A percentile compares a stretch with the other conserved stretches of the same genome.
Conservation (phyloP, 2,113 vertebrate species). For the Junco hyemalis region DNA sequence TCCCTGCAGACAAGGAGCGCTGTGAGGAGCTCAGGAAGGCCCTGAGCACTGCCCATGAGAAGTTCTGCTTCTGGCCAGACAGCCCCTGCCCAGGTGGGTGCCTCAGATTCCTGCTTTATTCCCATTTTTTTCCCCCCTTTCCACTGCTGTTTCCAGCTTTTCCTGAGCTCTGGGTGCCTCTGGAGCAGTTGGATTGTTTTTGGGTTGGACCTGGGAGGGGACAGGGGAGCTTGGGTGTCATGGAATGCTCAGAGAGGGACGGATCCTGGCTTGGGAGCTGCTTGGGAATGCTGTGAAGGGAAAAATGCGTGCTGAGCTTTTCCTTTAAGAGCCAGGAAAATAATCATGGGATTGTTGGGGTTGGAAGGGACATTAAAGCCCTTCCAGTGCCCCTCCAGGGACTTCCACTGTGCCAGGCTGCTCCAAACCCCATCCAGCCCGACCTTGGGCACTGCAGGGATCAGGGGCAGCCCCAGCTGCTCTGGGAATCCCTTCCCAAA, state of each 20-base stretch:
- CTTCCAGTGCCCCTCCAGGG: neutral
- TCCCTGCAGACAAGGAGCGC: slow-evolving; percentile 83
- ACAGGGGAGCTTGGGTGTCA: neutral
- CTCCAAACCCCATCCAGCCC: too few relatives aligned
- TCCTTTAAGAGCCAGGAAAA: neutral
- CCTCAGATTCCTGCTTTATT: neutral
- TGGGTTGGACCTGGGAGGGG: neutral
- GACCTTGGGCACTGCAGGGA: neutral
- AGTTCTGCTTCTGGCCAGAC: slow-evolving; percentile 97
- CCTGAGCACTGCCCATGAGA: slow-evolving; percentile 87
- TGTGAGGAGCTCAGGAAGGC: slow-evolving; percentile 83
- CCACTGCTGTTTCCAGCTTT: neutral
- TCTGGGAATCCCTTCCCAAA: neutral
- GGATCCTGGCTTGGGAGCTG: neutral
- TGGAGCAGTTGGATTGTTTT: neutral
- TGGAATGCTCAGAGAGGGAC: neutral
- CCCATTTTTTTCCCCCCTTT: neutral
- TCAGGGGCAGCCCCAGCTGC: neutral
- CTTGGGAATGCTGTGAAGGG: neutral
- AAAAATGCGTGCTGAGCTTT: neutral
- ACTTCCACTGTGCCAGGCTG: rapidly evolving
- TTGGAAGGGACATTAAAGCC: neutral
- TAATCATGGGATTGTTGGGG: neutral
- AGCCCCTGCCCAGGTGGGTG: slow-evolving; percentile 90
- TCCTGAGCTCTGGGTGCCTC: neutral